Percentiles rank a stretch among this genome's conserved stretches.
Evolutionary conservation across 35 echinoderm and acorn worm genomes (phyloP).

Genomic region (Lytechinus variegatus): DNA sequence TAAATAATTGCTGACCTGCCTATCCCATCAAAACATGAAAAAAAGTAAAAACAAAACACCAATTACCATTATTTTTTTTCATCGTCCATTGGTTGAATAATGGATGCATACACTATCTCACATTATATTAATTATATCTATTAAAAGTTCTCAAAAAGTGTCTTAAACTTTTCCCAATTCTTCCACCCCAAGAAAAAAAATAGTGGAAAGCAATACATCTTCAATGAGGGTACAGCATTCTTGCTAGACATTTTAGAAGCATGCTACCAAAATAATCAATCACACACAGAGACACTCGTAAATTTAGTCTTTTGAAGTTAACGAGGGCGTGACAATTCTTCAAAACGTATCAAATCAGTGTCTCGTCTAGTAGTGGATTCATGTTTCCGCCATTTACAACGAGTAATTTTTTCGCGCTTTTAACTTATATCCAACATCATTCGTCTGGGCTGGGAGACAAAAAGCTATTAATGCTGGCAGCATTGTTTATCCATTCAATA

Average conservation of each 20-base stretch:
- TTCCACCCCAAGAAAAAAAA: not conserved
- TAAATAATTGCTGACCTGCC: too few relatives aligned
- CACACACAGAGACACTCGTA: not conserved
- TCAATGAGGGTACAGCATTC: not conserved
- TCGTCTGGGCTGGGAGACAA: not conserved
- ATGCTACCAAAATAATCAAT: not conserved
- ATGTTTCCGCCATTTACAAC: not conserved
- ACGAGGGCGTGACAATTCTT: not conserved
- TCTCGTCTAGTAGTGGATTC: not conserved
- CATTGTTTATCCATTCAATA: not conserved
- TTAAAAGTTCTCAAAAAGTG: too few relatives aligned
- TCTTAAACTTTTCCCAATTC: too few relatives aligned
- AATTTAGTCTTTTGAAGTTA: not conserved
- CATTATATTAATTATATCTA: too few relatives aligned
- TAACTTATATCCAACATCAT: not conserved
- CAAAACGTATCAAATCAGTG: not conserved
- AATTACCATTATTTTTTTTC: too few relatives aligned
- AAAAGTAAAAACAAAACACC: too few relatives aligned
- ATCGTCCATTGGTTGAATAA: too few relatives aligned
- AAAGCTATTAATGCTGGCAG: not conserved
- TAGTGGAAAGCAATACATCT: not conserved
- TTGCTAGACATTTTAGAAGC: not conserved
- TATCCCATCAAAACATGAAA: too few relatives aligned
- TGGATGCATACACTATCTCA: too few relatives aligned
- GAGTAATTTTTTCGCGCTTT: not conserved